Percentiles rank a stretch among this genome's conserved stretches.
Evolutionary conservation across 1,140 invertebrate species (phyloP).

Genomic region (Amphibalanus amphitrite): DNA sequence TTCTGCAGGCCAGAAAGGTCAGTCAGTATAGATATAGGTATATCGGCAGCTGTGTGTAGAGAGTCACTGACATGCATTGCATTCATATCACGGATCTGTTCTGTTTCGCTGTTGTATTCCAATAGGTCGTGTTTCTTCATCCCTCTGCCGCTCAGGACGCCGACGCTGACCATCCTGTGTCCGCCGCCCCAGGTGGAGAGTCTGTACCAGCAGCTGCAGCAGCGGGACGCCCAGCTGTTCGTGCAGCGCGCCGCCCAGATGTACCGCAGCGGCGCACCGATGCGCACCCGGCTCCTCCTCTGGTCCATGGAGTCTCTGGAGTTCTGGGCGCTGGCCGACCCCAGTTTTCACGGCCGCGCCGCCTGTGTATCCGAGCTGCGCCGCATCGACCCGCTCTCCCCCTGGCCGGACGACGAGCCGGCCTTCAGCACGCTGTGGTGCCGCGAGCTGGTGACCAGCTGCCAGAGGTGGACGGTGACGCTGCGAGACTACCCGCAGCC

Average conservation of each 20-base stretch:
- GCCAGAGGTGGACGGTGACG: conserved; percentile 66
- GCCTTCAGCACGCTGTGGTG: conserved; percentile 66
- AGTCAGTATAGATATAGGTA: too few species aligned
- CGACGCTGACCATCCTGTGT: too few species aligned
- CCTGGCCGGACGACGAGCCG: background rate
- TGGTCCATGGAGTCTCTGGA: conserved; percentile 62
- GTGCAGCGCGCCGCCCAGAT: conserved; percentile 71
- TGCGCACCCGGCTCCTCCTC: conserved; percentile 55
- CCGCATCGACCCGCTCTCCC: conserved; percentile 45
- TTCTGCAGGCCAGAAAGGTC: conserved; percentile 63
- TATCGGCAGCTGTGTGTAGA: too few species aligned
- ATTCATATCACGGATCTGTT: too few species aligned
- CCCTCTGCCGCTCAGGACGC: too few species aligned
- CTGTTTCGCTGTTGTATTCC: too few species aligned
- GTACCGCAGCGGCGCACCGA: conserved; percentile 39
- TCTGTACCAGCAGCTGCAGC: conserved; percentile 61
- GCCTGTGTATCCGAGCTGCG: conserved; percentile 52
- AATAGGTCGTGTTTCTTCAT: too few species aligned
- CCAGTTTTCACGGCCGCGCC: conserved; percentile 61
- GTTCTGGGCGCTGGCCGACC: conserved; percentile 70
- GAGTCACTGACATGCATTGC: too few species aligned
- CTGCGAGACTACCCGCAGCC: conserved; percentile 93
- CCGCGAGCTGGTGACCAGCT: conserved; percentile 57
- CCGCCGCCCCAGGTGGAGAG: conserved; percentile 45
- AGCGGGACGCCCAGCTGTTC: conserved; percentile 88